A percentile compares a stretch with the other conserved stretches of the same genome.
These are phyloP conservation scores for Teleiodes luculella DNA, from an alignment of 2,888 invertebrate genomes.

Conservation along the genomic window DNA sequence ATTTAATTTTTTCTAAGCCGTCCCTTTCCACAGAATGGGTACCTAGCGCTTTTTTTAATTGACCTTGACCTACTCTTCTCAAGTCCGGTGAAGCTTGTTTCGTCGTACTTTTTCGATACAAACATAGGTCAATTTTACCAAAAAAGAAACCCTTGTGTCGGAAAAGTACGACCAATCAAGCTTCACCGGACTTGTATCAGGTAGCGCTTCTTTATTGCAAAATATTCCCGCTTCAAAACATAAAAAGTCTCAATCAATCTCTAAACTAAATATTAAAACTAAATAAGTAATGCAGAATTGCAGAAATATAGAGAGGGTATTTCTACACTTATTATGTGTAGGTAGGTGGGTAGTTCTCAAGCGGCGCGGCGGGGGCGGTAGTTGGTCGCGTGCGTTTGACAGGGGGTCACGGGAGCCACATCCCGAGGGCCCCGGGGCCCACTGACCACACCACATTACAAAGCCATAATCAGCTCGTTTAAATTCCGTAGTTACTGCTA, in stretches of 20 bases:
- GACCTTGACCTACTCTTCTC: too few species aligned
- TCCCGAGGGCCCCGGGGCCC: not conserved
- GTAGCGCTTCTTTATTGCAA: too few species aligned
- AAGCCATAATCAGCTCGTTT: slow-evolving; percentile 9
- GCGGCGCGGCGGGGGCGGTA: slow-evolving; percentile 8
- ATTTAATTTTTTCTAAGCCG: too few species aligned
- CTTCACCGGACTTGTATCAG: too few species aligned
- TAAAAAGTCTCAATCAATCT: not conserved
- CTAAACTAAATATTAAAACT: not conserved
- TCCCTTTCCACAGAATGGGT: too few species aligned
- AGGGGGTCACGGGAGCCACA: slow-evolving; percentile 15
- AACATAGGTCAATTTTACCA: too few species aligned
- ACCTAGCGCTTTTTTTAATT: too few species aligned
- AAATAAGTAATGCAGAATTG: not conserved
- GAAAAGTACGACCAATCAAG: too few species aligned
- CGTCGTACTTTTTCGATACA: too few species aligned
- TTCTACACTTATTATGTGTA: slow-evolving; percentile 28
- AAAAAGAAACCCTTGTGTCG: too few species aligned
- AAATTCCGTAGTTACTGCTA: slow-evolving; percentile 7
- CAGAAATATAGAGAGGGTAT: slow-evolving; percentile 21
- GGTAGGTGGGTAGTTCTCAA: slow-evolving; percentile 26
- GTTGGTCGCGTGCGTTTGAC: slow-evolving; percentile 33
- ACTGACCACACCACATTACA: slow-evolving; percentile 9
- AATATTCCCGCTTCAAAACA: too few species aligned
- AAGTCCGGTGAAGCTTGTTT: too few species aligned